These are phyloP conservation scores for Atlantisia rogersi DNA, from an alignment of 2,113 vertebrate species.

Conservation along the genomic window DNA sequence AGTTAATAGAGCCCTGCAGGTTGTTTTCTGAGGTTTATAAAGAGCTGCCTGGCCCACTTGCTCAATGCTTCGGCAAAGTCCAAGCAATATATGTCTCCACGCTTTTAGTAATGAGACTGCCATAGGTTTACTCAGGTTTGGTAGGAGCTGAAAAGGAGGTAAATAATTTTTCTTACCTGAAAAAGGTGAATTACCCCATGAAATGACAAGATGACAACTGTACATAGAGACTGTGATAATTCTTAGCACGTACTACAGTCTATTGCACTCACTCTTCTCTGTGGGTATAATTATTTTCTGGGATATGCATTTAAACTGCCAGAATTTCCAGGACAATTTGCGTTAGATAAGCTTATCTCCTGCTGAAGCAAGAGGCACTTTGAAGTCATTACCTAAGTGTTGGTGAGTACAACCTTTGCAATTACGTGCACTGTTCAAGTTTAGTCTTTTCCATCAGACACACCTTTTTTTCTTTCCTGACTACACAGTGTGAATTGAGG, in stretches of 20 bases:
- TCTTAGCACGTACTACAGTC: background rate
- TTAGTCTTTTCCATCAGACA: slow-evolving; percentile 27
- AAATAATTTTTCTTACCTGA: slow-evolving; percentile 46
- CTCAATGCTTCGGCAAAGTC: background rate
- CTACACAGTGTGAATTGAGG: slow-evolving; percentile 80
- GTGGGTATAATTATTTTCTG: background rate
- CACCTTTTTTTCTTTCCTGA: slow-evolving; percentile 76
- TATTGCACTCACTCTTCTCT: background rate
- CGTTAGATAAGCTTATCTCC: background rate
- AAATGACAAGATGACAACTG: background rate
- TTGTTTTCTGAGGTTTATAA: background rate
- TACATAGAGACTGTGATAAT: background rate
- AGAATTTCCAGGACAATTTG: background rate
- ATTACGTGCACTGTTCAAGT: background rate
- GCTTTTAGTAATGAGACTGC: background rate
- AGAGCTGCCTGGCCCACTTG: background rate
- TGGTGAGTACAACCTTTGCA: background rate
- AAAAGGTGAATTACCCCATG: background rate
- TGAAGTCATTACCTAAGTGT: background rate
- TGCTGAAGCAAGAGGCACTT: background rate
- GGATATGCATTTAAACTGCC: background rate
- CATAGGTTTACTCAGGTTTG: background rate
- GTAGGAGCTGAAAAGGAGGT: background rate
- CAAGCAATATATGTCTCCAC: background rate
- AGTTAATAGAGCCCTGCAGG: slow-evolving; percentile 25